Conservation (phyloP, 2,113 vertebrate species). For the Platysternon megacephalum region DNA sequence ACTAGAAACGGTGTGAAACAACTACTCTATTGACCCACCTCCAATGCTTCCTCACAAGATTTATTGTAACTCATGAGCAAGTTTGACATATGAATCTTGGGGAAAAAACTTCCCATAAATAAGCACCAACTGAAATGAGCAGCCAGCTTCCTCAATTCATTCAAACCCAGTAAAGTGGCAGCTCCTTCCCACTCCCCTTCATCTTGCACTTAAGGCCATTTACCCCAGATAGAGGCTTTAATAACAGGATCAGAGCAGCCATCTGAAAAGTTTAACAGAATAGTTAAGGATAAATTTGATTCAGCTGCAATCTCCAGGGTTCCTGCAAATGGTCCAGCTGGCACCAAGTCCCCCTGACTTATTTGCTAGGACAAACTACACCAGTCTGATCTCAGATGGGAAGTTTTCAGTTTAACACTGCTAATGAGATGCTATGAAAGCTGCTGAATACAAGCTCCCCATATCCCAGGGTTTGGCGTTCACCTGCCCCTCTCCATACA, state of each 20-base stretch:
- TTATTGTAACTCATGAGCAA: slow-evolving; percentile 58
- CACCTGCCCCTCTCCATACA: neutral
- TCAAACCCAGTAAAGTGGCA: neutral
- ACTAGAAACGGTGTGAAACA: slow-evolving; percentile 65
- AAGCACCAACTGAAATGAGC: slow-evolving; percentile 67
- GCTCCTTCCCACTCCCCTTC: slow-evolving; percentile 26
- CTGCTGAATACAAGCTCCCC: neutral
- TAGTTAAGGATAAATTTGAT: slow-evolving; percentile 36
- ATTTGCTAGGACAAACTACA: slow-evolving; percentile 29
- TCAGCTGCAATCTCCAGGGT: slow-evolving; percentile 1
- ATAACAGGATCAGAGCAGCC: slow-evolving; percentile 10
- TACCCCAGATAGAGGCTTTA: slow-evolving; percentile 40
- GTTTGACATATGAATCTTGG: slow-evolving; percentile 8
- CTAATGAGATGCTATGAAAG: neutral
- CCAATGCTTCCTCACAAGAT: slow-evolving; percentile 57
- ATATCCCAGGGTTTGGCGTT: neutral
- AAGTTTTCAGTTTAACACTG: neutral
- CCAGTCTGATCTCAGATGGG: neutral
- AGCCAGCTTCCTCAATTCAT: slow-evolving; percentile 49
- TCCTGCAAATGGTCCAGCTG: neutral
- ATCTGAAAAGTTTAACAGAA: slow-evolving; percentile 26
- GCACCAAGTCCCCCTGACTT: neutral
- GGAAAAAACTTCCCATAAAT: slow-evolving; percentile 23
- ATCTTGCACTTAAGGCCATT: slow-evolving; percentile 49
- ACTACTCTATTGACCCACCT: slow-evolving; percentile 40